Conservation (phyloP, 2,797 vertebrate species). For the Cryptoprocta ferox region DNA sequence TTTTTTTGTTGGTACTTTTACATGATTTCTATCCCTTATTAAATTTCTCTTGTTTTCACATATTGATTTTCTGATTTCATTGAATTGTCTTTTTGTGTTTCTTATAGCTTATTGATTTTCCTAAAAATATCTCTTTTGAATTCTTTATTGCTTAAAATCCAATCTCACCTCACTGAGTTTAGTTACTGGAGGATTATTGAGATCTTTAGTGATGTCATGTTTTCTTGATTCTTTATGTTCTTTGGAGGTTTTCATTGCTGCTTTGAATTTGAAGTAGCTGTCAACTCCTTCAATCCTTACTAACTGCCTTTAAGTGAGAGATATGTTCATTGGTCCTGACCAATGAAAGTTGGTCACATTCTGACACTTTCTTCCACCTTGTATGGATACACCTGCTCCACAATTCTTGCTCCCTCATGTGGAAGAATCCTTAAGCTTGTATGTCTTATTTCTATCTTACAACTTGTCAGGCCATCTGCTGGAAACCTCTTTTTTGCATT, state of each 20-base stretch:
- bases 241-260: background rate
- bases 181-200: background rate
- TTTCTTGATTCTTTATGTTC: background rate
- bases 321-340: background rate
- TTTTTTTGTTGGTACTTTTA: background rate
- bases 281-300: background rate
- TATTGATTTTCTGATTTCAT: background rate
- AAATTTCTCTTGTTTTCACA: background rate
- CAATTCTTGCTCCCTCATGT: background rate
- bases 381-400: background rate
- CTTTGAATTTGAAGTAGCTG: background rate
- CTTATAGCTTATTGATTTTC: background rate
- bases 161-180: background rate
- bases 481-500: background rate
- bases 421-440: background rate
- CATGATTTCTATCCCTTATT: background rate
- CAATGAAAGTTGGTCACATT: background rate
- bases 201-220: background rate
- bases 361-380: background rate
- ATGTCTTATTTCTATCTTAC: background rate
- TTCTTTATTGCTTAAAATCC: background rate
- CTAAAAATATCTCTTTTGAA: background rate
- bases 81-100: background rate
- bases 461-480: background rate
- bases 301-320: background rate